Evolutionary conservation across 2,888 invertebrate genomes (phyloP), one percentile per base, ranked within the genome.

Genomic region (Hyalella azteca): DNA sequence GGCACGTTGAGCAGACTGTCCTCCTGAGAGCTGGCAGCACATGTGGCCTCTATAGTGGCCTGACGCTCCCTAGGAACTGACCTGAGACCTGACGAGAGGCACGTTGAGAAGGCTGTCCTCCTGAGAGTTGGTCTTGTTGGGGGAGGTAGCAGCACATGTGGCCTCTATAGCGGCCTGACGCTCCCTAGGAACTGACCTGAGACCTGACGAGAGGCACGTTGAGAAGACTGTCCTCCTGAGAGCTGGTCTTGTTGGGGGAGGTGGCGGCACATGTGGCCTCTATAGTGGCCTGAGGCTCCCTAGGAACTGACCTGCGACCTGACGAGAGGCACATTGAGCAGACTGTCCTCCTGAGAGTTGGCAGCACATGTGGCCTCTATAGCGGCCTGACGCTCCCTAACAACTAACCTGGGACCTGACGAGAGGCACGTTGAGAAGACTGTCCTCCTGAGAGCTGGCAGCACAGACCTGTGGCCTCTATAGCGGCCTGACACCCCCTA

Each of bases 181-280:
- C n/a, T n/a, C n/a, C n/a, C n/a, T n/a, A n/a, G n/a, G n/a, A n/a
- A 75, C 75, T 77, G 88, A 95, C 94, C 92, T 95, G 95, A 83
- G 94, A 95, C 85, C 96, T 90, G 73, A 97, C 89, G 81, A 97
- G 90, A 79, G 97, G 96, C 85, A 97, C 92, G 88, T 96, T 96
- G 85, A 97, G 91, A 77, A 90, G 86, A 84, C 86, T 86, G 82
- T 86, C 87, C 85, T 85, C 86, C n/a, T n/a, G n/a, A n/a, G n/a
- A n/a, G n/a, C n/a, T n/a, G 7, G 75, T 22, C 87, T 87, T 89
- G 87, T 85, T 75, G 36, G 78, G 79, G 48, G 78, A 81, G 48
- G 85, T 85, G 26, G 86, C 83, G 36, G n/a, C n/a, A n/a, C n/a
- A n/a, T n/a, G n/a, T n/a, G n/a, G n/a, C n/a, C n/a, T n/a, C n/a